A percentile compares a stretch with the other conserved stretches of the same genome.
phyloP scores from a whole-genome alignment of 2,113 vertebrate species.

The Pelvicachromis taeniatus region DNA sequence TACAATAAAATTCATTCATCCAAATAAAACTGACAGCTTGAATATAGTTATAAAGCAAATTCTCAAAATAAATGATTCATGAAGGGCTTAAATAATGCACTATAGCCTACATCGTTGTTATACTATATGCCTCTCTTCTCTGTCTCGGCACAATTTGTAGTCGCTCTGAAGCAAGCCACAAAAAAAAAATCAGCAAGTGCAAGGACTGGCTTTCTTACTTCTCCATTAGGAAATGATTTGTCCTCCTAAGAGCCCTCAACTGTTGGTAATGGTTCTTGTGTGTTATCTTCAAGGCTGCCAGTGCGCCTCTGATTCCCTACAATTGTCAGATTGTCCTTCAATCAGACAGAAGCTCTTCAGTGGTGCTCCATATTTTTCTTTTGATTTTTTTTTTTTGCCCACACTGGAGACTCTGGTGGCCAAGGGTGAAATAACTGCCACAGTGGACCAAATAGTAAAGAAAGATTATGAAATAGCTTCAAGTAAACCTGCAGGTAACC shows the following conservation, averaged over 20 bases:
- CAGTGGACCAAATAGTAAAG: background rate
- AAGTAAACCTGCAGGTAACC: background rate
- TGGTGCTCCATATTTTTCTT: background rate
- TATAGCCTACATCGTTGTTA: background rate
- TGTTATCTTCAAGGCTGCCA: background rate
- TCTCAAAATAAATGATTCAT: background rate
- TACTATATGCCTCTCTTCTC: background rate
- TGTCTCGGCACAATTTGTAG: background rate
- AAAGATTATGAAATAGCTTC: background rate
- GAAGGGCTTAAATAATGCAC: background rate
- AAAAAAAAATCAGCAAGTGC: background rate
- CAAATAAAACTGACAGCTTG: background rate
- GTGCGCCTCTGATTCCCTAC: background rate
- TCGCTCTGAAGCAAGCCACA: background rate
- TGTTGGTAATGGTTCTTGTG: background rate
- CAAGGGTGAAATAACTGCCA: background rate
- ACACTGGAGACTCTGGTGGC: background rate
- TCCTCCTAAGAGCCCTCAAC: background rate
- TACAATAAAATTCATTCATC: background rate
- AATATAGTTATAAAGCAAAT: background rate
- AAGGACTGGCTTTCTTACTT: background rate
- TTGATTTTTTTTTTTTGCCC: background rate
- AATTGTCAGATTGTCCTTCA: constrained; percentile 15
- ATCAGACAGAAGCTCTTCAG: background rate
- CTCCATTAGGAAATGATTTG: background rate